Percentiles rank a stretch among this genome's conserved stretches.
phyloP scores from a whole-genome alignment of 2,797 vertebrate genomes.

The Thunnus albacares region DNA sequence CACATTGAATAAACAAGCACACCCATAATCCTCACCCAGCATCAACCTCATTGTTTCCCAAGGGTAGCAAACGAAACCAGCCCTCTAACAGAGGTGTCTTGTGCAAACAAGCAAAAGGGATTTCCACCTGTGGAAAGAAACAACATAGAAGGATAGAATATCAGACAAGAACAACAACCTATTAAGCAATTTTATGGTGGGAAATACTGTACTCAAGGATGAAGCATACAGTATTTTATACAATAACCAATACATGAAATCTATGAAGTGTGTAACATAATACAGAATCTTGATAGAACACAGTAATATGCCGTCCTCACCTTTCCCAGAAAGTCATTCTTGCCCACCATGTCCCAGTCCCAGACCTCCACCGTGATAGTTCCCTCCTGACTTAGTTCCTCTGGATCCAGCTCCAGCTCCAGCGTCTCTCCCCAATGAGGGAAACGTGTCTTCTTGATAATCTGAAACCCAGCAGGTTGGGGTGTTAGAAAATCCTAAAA shows the following conservation, averaged over 20 bases:
- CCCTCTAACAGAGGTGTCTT: slow-evolving; percentile 84
- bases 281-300: neutral
- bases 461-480: slow-evolving; percentile 76
- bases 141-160: slow-evolving; percentile 34
- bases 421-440: slow-evolving; percentile 93
- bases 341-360: slow-evolving; percentile 98
- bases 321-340: slow-evolving; percentile 94
- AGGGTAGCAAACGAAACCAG: slow-evolving; percentile 94
- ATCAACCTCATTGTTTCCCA: slow-evolving; percentile 86
- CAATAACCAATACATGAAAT: neutral
- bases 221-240: neutral
- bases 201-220: neutral
- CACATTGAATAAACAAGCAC: slow-evolving; percentile 55
- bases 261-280: neutral
- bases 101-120: slow-evolving; percentile 85
- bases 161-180: slow-evolving; percentile 10
- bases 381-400: slow-evolving; percentile 72
- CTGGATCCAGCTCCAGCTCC: slow-evolving; percentile 86
- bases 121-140: slow-evolving; percentile 86
- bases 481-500: slow-evolving; percentile 11
- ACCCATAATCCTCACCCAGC: slow-evolving; percentile 84
- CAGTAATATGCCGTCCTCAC: slow-evolving; percentile 72
- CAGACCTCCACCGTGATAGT: slow-evolving; percentile 90
- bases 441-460: slow-evolving; percentile 94
- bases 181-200: neutral